Base-by-base conservation (phyloP, 2,113 vertebrate genomes). In the Sebastes schlegelii region DNA sequence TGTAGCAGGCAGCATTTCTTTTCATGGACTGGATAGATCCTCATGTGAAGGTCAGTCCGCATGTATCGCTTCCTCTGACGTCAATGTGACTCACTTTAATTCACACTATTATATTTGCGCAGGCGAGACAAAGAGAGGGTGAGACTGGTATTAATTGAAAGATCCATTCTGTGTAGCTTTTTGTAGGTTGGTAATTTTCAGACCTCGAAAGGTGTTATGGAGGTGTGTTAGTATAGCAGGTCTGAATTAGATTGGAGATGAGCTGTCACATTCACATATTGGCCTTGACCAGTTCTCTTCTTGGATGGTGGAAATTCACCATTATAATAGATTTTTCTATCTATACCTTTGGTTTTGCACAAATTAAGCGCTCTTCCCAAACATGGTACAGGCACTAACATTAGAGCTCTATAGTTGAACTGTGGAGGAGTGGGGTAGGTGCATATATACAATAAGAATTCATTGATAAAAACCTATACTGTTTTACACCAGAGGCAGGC, bases 11-110 rank as follows among this genome's bases (percentile, higher is more conserved):
- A 74, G 61, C 17, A 1, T 16, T 48, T 78, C 69, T 42, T 81
- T 77, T 74, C 58, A 79, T 49, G 34, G 14, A 43, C 45, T 60
- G 45, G 61, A 75, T 10, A 12, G 45, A 8, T 45, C 16, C 61
- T 86, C 34, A 43, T 77, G 54, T 63, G 73, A 75, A 78, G 80
- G 91, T 79, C 79, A 77, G 75, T 69, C 55, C 68, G n/a, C 5
- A 8, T 21, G 13, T 45, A 65, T 77, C 8, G 13, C 78, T 67
- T 78, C 60, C 43, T 68, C 49, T 84, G 88, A 90, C 57, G 64
- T 77, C 62, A 84, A 5, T 77, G 52, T 74, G 83, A 86, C 71
- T 87, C 87, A 89, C 23, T 70, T 72, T 51, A 43, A 14, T 77
- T 84, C 17, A 74, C 54, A n/a, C 51, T 54, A 9, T 42, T 54